A percentile compares a stretch with the other conserved stretches of the same genome.
phyloP scores from a whole-genome alignment of 2,888 invertebrate genomes.

The Cryptus viduatorius region DNA sequence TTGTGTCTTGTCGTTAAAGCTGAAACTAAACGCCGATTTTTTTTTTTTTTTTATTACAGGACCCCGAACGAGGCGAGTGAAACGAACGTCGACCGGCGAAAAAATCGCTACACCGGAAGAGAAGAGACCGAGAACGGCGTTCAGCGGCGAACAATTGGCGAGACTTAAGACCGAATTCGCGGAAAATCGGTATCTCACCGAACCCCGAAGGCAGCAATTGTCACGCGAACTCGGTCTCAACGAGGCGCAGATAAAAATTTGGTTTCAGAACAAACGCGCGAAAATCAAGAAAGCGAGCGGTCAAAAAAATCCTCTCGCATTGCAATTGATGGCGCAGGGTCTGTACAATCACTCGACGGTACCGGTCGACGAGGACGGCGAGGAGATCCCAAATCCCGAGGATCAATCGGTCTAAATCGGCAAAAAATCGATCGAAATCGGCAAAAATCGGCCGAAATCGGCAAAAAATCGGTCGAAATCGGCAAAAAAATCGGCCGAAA shows the following conservation, averaged over 20 bases:
- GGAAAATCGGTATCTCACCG: slow-evolving; percentile 90
- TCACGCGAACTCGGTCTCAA: slow-evolving; percentile 94
- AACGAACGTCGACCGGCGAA: slow-evolving; percentile 85
- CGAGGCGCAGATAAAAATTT: slow-evolving; percentile 99
- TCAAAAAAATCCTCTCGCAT: slow-evolving; percentile 89
- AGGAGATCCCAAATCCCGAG: slow-evolving; percentile 86
- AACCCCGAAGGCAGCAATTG: slow-evolving; percentile 90
- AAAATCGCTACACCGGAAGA: slow-evolving; percentile 88
- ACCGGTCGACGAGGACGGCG: slow-evolving; percentile 90
- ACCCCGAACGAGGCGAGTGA: slow-evolving; percentile 93
- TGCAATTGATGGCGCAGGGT: slow-evolving; percentile 93
- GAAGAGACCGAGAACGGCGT: slow-evolving; percentile 92
- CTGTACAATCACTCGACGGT: slow-evolving; percentile 93
- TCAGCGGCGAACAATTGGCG: slow-evolving; percentile 93
- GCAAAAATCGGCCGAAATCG: slow-evolving; percentile 26
- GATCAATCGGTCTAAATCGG: slow-evolving; percentile 32
- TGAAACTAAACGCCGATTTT: neutral
- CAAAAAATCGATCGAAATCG: slow-evolving; percentile 6
- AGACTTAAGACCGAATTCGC: slow-evolving; percentile 90
- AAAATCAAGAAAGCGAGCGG: slow-evolving; percentile 93
- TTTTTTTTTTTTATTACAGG: slow-evolving; percentile 86
- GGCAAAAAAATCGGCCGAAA: slow-evolving; percentile 25
- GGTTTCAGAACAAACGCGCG: slow-evolving; percentile 98
- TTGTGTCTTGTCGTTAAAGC: neutral
- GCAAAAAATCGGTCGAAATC: slow-evolving; percentile 26